Evolutionary conservation across 2,888 invertebrate species (phyloP).

Genomic region (Aphodius sticticus): DNA sequence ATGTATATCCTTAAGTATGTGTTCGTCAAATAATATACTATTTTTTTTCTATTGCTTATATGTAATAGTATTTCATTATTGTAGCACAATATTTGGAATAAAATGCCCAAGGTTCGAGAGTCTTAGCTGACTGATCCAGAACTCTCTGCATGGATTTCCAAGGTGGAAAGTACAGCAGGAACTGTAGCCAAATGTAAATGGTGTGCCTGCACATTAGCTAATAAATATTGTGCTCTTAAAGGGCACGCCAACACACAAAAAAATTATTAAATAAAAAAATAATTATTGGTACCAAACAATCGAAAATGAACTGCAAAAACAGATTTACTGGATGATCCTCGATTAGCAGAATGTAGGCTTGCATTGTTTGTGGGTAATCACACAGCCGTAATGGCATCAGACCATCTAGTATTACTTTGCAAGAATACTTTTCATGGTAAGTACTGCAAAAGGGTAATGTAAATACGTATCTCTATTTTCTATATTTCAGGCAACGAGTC

Average conservation of each 20-base stretch:
- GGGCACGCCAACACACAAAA: neutral
- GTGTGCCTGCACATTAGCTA: neutral
- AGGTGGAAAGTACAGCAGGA: too few species aligned
- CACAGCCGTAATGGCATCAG: neutral
- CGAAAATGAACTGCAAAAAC: neutral
- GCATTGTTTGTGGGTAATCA: neutral
- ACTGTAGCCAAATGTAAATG: neutral
- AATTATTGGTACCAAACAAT: neutral
- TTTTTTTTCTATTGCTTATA: too few species aligned
- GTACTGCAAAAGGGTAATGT: neutral
- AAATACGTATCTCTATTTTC: neutral
- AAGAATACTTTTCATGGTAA: neutral
- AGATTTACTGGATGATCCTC: neutral
- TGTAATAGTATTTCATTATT: too few species aligned
- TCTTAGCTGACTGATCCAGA: too few species aligned
- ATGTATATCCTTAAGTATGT: too few species aligned
- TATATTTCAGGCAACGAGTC: neutral
- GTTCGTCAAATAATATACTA: too few species aligned
- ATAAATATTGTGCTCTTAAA: constrained; percentile 9
- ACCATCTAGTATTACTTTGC: neutral
- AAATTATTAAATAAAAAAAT: neutral
- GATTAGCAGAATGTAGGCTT: neutral
- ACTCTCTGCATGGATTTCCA: too few species aligned
- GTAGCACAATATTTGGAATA: too few species aligned
- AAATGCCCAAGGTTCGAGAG: too few species aligned